A percentile compares a stretch with the other conserved stretches of the same genome.
phyloP scores from a whole-genome alignment of 35 echinoderm and acorn worm genomes.

The Ophiothrix spiculata region DNA sequence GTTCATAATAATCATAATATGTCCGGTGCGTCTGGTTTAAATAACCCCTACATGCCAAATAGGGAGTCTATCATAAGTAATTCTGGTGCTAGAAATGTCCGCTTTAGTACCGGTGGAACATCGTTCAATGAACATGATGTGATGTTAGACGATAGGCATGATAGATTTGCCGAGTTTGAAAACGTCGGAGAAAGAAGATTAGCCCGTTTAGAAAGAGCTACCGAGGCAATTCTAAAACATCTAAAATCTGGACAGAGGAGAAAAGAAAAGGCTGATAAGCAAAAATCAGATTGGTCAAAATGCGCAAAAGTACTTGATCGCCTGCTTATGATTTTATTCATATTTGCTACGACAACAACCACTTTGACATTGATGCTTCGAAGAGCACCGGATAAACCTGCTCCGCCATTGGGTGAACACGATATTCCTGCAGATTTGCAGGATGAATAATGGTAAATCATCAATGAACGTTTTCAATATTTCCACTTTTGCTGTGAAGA shows the following conservation, averaged over 20 bases:
- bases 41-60: conserved; percentile 9
- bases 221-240: conserved; percentile 76
- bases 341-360: conserved; percentile 64
- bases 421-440: no score
- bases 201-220: conserved; percentile 53
- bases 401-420: no score
- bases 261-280: conserved; percentile 64
- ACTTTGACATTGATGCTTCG: conserved; percentile 57
- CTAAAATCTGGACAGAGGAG: conserved; percentile 74
- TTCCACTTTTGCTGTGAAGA: no score
- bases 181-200: conserved; percentile 65
- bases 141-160: conserved; percentile 31
- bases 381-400: conserved; percentile 41
- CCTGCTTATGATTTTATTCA: conserved; percentile 71
- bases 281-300: conserved; percentile 77
- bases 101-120: conserved; percentile 35
- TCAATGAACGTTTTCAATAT: no score
- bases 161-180: conserved; percentile 13
- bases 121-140: conserved; percentile 39
- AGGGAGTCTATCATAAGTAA: no score
- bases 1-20: conserved; percentile 33
- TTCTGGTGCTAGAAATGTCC: conserved; percentile 47
- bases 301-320: conserved; percentile 84
- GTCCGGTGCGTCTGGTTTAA: background rate
- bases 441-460: no score